A percentile compares a stretch with the other conserved stretches of the same genome.
These are phyloP conservation scores for Ceriagrion tenellum DNA, from an alignment of 2,888 invertebrate species.

Conservation along the genomic window DNA sequence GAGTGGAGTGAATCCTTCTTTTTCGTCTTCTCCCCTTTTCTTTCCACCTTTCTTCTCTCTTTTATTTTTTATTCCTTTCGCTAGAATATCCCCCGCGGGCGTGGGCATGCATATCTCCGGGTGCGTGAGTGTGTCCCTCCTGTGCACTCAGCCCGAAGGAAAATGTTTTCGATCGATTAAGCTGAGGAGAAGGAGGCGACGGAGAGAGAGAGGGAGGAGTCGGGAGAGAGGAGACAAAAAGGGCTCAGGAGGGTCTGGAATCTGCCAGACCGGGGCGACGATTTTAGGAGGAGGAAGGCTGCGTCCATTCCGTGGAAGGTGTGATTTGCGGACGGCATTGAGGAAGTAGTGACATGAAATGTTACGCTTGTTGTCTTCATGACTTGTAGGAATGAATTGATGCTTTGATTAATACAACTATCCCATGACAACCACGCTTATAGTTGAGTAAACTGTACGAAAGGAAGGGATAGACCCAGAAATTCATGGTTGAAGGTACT, in stretches of 20 bases:
- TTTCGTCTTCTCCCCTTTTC: background rate
- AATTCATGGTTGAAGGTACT: no score
- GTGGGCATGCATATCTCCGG: background rate
- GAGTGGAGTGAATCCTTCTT: background rate
- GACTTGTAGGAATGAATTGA: no score
- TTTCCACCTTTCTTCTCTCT: no score
- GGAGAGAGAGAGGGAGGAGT: background rate
- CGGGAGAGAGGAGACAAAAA: background rate
- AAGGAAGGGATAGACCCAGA: no score
- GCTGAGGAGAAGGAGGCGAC: background rate
- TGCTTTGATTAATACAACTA: no score
- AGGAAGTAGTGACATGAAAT: no score
- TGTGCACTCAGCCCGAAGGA: constrained; percentile 1
- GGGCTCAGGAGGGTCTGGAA: background rate
- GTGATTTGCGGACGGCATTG: no score
- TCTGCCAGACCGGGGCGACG: background rate
- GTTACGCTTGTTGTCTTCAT: no score
- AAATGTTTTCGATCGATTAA: constrained; percentile 23
- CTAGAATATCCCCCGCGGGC: background rate
- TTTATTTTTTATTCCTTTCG: background rate
- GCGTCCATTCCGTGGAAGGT: no score
- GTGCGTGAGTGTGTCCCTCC: background rate
- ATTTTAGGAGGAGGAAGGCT: background rate
- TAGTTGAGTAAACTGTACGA: no score
- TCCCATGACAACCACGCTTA: no score